Evolutionary conservation across 2,113 vertebrate genomes (phyloP).

Genomic region (Vidua macroura): DNA sequence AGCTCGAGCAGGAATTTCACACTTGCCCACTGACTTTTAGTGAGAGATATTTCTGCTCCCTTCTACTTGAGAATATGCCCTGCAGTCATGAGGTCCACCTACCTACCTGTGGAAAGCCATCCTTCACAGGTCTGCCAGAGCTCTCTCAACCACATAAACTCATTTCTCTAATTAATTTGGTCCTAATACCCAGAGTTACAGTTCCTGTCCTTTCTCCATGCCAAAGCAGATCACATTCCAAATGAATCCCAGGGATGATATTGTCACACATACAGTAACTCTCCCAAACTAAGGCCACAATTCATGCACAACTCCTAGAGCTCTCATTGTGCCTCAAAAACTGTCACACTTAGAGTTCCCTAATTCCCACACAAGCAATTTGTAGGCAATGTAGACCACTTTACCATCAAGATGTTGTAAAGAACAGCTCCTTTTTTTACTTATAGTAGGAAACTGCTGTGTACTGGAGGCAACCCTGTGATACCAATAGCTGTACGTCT

Average conservation of each 20-base stretch:
- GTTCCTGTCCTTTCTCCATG: not conserved
- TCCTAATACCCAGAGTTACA: not conserved
- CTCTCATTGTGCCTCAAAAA: not conserved
- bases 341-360: not conserved
- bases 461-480: not conserved
- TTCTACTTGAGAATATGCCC: not conserved
- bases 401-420: not conserved
- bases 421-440: not conserved
- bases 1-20: not conserved
- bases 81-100: not conserved
- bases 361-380: not conserved
- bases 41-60: not conserved
- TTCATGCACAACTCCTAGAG: not conserved
- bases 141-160: not conserved
- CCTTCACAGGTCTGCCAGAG: not conserved
- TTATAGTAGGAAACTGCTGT: not conserved
- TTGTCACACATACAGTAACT: fast-evolving
- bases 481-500: not conserved
- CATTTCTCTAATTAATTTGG: not conserved
- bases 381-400: not conserved
- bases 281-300: not conserved
- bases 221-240: not conserved
- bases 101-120: not conserved
- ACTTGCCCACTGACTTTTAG: not conserved
- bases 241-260: not conserved